Base-by-base conservation (phyloP, 2,113 vertebrate species). In the Coturnix japonica region DNA sequence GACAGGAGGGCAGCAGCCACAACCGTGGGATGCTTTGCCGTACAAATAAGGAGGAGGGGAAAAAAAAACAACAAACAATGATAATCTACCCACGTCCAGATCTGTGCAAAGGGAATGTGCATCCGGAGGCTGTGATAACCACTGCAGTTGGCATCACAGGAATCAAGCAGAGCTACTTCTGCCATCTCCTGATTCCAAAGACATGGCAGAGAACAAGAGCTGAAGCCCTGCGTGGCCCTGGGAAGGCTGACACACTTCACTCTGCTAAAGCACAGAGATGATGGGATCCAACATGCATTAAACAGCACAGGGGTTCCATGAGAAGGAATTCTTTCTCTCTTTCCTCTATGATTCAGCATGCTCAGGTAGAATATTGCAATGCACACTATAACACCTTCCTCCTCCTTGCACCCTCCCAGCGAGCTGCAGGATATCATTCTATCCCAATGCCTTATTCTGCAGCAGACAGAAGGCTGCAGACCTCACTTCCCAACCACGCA, bases 1-100 rank as follows among this genome's bases (percentile, higher is more conserved):
- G 96, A 92, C 92, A 75, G 94, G 57, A 85, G 71, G 90, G 84
- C 90, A 81, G 83, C 65, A 54, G 39, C 81, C 64, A 0, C 79
- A 22, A 2, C 1, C 4, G 10, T 28, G 0, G 26, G 35, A 39
- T 2, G 1, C 4, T 11, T 35, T 3, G 6, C 22, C 51, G 13
- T 6, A 31, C 25, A 4, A 17, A 35, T 0, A 3, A 3, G n/a
- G 35, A 53, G 10, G 28, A 13, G 28, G 28, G n/a, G 11, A 1
- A 5, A 5, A 28, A 25, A 8, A 35, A 33, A 39, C 2, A 31
- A 25, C 10, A 35, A 33, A 39, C 2, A 2, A 46, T 31, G 13
- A 54, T 64, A 91, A 28, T 8, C 49, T 61, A 23, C 13, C 69
- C 56, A 23, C 28, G 26, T 2, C 61, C 57, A 21, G 33, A 7